Evolutionary conservation across 2,113 vertebrate genomes (phyloP).

Genomic region (Callaeas wilsoni): DNA sequence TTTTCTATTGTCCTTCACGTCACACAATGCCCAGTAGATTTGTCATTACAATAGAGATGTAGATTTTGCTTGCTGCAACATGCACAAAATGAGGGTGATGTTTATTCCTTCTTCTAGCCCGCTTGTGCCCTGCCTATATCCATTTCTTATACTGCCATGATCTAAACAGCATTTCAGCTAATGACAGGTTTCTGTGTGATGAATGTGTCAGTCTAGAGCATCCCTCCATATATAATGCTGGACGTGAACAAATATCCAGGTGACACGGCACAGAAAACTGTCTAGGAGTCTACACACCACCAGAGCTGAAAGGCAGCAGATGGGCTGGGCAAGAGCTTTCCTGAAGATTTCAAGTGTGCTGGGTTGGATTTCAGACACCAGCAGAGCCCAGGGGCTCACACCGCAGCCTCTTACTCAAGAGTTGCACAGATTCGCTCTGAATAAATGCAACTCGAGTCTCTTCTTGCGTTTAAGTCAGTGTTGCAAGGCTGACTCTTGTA

Average conservation of each 20-base stretch:
- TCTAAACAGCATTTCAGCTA: neutral
- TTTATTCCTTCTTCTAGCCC: neutral
- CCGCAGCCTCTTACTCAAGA: neutral
- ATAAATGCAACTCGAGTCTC: neutral
- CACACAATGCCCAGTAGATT: neutral
- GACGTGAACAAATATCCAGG: neutral
- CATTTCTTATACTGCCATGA: neutral
- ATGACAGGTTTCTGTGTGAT: neutral
- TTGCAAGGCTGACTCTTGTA: neutral
- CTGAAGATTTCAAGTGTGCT: neutral
- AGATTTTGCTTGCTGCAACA: neutral
- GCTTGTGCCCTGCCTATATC: neutral
- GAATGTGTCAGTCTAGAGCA: neutral
- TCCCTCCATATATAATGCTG: neutral
- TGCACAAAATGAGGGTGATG: neutral
- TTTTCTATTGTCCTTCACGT: neutral
- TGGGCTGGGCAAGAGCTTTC: neutral
- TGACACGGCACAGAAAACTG: neutral
- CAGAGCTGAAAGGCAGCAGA: neutral
- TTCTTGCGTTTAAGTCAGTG: neutral
- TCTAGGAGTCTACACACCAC: neutral
- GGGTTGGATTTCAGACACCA: neutral
- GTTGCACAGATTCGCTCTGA: neutral
- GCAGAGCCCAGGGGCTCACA: neutral
- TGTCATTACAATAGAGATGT: neutral